Evolutionary conservation across 2,113 vertebrate genomes (phyloP).

Genomic region (Ptyas mucosa): DNA sequence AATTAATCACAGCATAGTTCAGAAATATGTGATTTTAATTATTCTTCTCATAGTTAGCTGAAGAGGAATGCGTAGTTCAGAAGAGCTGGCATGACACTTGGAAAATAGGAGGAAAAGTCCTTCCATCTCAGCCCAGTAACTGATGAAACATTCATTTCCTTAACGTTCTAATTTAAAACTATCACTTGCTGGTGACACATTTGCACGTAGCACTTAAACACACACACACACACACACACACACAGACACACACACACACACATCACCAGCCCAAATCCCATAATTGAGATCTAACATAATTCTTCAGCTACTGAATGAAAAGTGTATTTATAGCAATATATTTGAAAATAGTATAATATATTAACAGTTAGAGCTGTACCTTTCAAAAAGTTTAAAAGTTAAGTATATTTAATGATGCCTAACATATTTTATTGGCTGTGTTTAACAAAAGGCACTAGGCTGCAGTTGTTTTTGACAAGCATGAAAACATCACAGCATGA

Average conservation of each 20-base stretch:
- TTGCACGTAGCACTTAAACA: constrained; percentile 36
- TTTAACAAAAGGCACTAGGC: constrained; percentile 86
- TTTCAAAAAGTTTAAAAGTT: constrained; percentile 85
- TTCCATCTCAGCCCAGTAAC: constrained; percentile 39
- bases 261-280: neutral
- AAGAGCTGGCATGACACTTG: constrained; percentile 23
- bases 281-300: constrained; percentile 19
- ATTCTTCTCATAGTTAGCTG: constrained; percentile 46
- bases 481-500: constrained; percentile 88
- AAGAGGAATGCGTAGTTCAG: constrained; percentile 25
- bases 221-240: neutral
- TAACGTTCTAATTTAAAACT: constrained; percentile 50
- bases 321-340: constrained; percentile 61
- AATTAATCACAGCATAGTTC: constrained; percentile 34
- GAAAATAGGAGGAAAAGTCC: constrained; percentile 20
- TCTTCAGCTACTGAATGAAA: constrained; percentile 55
- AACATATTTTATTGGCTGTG: constrained; percentile 84
- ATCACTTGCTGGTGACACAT: constrained; percentile 45
- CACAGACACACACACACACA: neutral
- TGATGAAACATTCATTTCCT: constrained; percentile 46
- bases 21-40: constrained; percentile 31
- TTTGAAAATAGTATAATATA: constrained; percentile 61
- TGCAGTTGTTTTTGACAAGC: constrained; percentile 87
- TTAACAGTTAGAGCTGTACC: constrained; percentile 71
- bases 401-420: constrained; percentile 87